Conservation (phyloP, 2,113 vertebrate species). For the Heteronetta atricapilla region DNA sequence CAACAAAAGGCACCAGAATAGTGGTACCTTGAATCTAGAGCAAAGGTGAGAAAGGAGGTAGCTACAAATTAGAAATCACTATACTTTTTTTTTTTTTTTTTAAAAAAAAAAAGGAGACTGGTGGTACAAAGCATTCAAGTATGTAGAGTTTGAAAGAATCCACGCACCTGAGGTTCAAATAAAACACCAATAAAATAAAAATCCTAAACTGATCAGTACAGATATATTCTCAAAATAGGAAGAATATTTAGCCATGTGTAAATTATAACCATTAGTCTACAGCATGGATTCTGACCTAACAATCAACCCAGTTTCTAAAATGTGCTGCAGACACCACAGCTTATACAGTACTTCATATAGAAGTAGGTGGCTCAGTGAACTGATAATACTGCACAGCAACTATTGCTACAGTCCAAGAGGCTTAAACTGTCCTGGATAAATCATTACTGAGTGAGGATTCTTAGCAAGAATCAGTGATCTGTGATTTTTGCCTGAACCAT, state of each 20-base stretch:
- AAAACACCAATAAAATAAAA: background rate
- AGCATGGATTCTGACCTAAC: background rate
- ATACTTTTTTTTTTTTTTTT: too few species aligned
- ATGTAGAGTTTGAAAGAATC: background rate
- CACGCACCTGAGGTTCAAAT: background rate
- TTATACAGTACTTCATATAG: background rate
- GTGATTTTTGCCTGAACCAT: background rate
- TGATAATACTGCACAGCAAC: accelerated
- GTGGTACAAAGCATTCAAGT: background rate
- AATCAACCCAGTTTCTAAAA: background rate
- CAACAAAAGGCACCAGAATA: background rate
- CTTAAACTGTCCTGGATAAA: background rate
- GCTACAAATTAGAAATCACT: background rate
- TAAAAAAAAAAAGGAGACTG: background rate
- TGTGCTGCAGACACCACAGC: background rate
- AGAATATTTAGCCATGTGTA: background rate
- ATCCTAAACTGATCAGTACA: background rate
- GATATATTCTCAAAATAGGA: background rate
- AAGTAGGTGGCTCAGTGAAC: background rate
- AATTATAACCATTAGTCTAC: background rate
- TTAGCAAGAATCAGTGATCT: background rate
- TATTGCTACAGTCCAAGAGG: background rate
- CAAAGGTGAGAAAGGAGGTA: background rate
- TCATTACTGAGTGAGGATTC: background rate
- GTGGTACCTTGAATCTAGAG: background rate